phyloP scores from a whole-genome alignment of 2,888 invertebrate species.

The Plagiodera versicolora region DNA sequence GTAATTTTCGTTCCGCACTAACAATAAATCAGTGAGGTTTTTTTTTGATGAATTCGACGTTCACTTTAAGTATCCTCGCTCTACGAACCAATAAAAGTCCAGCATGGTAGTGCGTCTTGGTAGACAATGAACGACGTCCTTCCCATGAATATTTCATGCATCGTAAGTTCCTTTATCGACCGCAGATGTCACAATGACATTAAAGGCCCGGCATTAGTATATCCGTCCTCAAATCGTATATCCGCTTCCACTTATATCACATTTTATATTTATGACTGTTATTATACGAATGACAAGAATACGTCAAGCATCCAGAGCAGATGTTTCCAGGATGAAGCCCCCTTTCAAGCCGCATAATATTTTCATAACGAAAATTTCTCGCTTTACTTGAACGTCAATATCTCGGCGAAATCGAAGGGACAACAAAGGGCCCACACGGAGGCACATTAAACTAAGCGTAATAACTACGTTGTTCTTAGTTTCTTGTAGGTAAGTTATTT shows the following conservation, averaged over 20 bases:
- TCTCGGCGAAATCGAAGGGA: slow-evolving; percentile 21
- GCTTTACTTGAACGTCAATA: slow-evolving; percentile 30
- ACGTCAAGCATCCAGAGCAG: slow-evolving; percentile 24
- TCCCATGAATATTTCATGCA: not conserved
- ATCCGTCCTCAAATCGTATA: slow-evolving; percentile 21
- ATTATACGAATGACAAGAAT: slow-evolving; percentile 29
- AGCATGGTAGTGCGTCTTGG: no score
- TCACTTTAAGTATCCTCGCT: no score
- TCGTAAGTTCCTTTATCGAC: not conserved
- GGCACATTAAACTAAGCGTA: slow-evolving; percentile 43
- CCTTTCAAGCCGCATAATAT: slow-evolving; percentile 13
- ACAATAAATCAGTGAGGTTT: no score
- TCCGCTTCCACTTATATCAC: slow-evolving; percentile 32
- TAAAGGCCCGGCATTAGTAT: slow-evolving; percentile 27
- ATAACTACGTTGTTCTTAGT: slow-evolving; percentile 37
- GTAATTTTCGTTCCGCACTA: no score
- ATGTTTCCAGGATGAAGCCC: slow-evolving; percentile 20
- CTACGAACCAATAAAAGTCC: no score
- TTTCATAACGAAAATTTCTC: slow-evolving; percentile 29
- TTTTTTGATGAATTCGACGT: no score
- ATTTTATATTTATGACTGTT: slow-evolving; percentile 10
- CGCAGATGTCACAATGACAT: slow-evolving; percentile 15
- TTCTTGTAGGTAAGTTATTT: slow-evolving; percentile 41
- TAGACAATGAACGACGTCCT: not conserved
- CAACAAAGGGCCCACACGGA: slow-evolving; percentile 40